Conservation (phyloP, 2,113 vertebrate species). For the Vidua macroura region DNA sequence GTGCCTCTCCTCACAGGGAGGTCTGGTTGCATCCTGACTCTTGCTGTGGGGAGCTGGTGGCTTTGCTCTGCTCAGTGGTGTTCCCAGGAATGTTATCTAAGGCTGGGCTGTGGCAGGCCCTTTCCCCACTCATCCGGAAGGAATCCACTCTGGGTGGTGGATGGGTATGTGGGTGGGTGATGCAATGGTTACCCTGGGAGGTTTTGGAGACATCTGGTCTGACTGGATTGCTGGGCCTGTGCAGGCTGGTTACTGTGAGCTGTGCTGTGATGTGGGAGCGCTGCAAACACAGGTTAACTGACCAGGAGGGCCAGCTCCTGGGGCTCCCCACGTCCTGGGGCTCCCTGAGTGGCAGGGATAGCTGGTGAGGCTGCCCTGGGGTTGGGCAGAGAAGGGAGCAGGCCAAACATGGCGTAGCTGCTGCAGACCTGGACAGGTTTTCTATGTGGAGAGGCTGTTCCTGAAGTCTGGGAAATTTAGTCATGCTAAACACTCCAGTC, state of each 20-base stretch:
- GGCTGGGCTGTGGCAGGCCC: not conserved
- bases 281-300: not conserved
- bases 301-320: not conserved
- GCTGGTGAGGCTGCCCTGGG: not conserved
- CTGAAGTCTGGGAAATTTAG: not conserved
- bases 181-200: not conserved
- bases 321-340: not conserved
- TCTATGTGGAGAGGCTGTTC: not conserved
- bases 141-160: not conserved
- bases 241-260: not conserved
- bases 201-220: not conserved
- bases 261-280: not conserved
- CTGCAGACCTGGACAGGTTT: not conserved
- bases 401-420: not conserved
- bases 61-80: not conserved
- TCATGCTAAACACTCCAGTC: not conserved
- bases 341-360: not conserved
- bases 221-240: not conserved
- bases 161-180: not conserved
- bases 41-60: not conserved
- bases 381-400: not conserved
- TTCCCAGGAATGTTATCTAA: not conserved
- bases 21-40: not conserved
- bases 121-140: not conserved
- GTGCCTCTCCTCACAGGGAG: accelerated